phyloP scores from a whole-genome alignment of 2,888 invertebrate species.

The Callinectes sapidus region DNA sequence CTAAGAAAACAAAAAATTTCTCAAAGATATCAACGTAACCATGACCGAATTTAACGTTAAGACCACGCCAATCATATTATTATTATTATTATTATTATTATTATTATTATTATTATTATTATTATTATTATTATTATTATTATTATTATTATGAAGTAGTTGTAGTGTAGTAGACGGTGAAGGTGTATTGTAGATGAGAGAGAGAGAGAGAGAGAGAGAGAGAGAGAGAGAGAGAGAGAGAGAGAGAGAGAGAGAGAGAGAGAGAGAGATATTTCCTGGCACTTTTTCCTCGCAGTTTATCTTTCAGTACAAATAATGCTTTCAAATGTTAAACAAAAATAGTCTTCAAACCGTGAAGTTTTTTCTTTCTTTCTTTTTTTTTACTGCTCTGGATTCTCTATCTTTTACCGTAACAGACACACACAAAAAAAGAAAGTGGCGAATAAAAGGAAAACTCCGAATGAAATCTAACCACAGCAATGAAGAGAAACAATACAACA shows the following conservation, averaged over 20 bases:
- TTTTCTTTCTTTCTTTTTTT: too few relatives aligned
- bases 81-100: too few relatives aligned
- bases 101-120: too few relatives aligned
- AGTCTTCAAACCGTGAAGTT: background rate
- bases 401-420: background rate
- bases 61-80: background rate
- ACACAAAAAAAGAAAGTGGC: background rate
- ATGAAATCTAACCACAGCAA: background rate
- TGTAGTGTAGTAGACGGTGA: background rate
- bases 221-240: conserved; percentile 28
- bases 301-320: background rate
- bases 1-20: background rate
- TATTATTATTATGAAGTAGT: background rate
- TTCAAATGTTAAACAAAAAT: background rate
- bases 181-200: background rate
- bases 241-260: conserved; percentile 47
- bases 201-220: conserved; percentile 22
- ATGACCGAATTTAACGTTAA: background rate
- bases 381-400: background rate
- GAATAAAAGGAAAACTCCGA: background rate
- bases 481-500: background rate
- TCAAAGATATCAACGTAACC: background rate
- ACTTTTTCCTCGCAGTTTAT: background rate
- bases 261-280: too few relatives aligned
- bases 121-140: too few relatives aligned